A percentile compares a stretch with the other conserved stretches of the same genome.
Conservation (phyloP, 2,797 vertebrate species). For the Gallinago stenura region DNA sequence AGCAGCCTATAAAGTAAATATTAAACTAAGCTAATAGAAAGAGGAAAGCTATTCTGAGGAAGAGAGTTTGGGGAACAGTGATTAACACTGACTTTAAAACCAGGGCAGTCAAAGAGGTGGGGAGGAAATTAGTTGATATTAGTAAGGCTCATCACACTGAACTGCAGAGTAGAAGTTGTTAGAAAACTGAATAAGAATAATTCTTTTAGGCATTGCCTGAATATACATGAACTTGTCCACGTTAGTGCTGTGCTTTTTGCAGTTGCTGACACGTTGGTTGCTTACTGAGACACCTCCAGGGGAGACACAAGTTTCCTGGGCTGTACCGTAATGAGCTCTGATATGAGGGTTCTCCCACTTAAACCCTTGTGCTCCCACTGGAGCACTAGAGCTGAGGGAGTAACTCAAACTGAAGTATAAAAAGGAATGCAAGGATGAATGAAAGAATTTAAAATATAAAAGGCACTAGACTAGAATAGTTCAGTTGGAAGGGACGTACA, state of each 20-base stretch:
- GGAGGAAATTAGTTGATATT: background rate
- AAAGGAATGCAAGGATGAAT: background rate
- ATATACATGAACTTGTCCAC: background rate
- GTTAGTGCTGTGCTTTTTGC: background rate
- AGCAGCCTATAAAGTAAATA: conserved; percentile 43
- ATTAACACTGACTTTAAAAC: conserved; percentile 7
- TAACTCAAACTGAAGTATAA: background rate
- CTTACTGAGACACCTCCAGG: background rate
- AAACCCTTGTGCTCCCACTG: background rate
- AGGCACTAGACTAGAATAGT: background rate
- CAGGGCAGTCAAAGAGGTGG: background rate
- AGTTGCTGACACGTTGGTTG: background rate
- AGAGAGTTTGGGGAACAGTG: background rate
- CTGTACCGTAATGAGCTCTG: background rate
- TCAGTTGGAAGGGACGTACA: background rate
- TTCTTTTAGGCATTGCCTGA: background rate
- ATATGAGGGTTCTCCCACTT: background rate
- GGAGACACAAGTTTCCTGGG: background rate
- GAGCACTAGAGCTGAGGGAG: background rate
- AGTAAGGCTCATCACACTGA: background rate
- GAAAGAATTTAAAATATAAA: background rate
- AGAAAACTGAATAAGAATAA: background rate
- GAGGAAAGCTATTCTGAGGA: conserved; percentile 10
- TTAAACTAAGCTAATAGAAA: conserved; percentile 59
- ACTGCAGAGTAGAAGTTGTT: background rate